These are phyloP conservation scores for Trichoplax adhaerens DNA, from an alignment of 37 sponge, comb jelly and placozoan genomes.

Conservation along the genomic window DNA sequence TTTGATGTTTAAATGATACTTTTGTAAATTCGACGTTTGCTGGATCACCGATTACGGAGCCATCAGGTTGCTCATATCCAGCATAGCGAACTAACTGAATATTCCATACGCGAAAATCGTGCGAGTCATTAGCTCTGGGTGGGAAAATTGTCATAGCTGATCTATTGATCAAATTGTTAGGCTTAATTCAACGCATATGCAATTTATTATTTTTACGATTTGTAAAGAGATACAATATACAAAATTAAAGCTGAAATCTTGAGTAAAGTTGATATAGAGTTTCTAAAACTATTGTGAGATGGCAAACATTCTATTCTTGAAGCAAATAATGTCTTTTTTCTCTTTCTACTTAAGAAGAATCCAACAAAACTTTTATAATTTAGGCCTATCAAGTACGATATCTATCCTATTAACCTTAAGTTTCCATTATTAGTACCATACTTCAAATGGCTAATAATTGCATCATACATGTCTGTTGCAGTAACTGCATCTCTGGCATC, in stretches of 20 bases:
- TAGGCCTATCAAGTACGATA: neutral
- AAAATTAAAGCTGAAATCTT: no score
- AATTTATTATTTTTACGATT: no score
- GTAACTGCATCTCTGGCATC: constrained; percentile 38
- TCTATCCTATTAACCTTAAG: constrained; percentile 3
- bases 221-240: no score
- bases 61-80: constrained; percentile 49
- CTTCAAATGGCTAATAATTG: constrained; percentile 44
- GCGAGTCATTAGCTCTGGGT: constrained; percentile 14
- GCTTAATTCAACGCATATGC: no score
- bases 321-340: no score
- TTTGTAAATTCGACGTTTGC: constrained; percentile 63
- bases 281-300: no score
- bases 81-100: constrained; percentile 60
- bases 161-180: constrained; percentile 4
- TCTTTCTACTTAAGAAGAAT: no score
- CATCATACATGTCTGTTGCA: constrained; percentile 65
- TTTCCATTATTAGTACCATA: constrained; percentile 57
- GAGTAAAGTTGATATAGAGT: no score
- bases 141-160: constrained; percentile 74
- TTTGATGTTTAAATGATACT: constrained; percentile 3
- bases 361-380: no score
- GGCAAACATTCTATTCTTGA: no score
- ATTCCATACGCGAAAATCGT: constrained; percentile 74
- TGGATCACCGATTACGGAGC: constrained; percentile 62